Percentiles rank a stretch among this genome's conserved stretches.
phyloP scores from a whole-genome alignment of 2,888 invertebrate species.

The Eupithecia insigniata region DNA sequence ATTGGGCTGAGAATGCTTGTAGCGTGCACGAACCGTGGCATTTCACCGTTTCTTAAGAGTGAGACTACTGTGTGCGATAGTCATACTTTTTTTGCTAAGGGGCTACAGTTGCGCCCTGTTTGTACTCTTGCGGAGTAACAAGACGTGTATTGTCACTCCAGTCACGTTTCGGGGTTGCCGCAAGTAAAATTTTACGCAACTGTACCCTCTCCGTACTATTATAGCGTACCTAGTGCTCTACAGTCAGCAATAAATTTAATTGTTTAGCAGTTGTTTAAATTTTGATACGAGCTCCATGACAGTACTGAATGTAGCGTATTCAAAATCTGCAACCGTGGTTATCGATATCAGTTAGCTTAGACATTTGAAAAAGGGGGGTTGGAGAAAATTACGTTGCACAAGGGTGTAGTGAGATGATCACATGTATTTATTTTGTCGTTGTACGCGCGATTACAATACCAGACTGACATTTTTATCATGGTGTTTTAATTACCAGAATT shows the following conservation, averaged over 20 bases:
- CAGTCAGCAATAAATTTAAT: not conserved
- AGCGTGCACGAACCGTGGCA: not conserved
- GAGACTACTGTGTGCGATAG: not conserved
- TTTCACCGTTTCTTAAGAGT: not conserved
- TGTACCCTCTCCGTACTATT: constrained; percentile 45
- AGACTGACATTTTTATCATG: too few relatives aligned
- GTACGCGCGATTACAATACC: too few relatives aligned
- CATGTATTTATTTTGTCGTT: too few relatives aligned
- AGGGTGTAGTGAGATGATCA: too few relatives aligned
- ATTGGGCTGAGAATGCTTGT: not conserved
- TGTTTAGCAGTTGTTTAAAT: not conserved
- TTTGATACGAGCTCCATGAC: not conserved
- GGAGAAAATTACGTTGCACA: too few relatives aligned
- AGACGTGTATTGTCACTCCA: constrained; percentile 57
- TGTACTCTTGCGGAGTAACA: constrained; percentile 57
- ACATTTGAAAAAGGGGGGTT: not conserved
- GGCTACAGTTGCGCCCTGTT: constrained; percentile 52
- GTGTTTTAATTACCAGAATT: too few relatives aligned
- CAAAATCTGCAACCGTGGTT: not conserved
- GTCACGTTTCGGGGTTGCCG: constrained; percentile 67
- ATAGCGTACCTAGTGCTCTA: constrained; percentile 36
- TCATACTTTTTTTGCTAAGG: constrained; percentile 8
- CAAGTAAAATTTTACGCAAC: constrained; percentile 74
- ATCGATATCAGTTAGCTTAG: not conserved
- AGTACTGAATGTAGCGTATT: not conserved